These are phyloP conservation scores for Hyaena hyaena DNA, from an alignment of 2,113 vertebrate species.

Conservation along the genomic window DNA sequence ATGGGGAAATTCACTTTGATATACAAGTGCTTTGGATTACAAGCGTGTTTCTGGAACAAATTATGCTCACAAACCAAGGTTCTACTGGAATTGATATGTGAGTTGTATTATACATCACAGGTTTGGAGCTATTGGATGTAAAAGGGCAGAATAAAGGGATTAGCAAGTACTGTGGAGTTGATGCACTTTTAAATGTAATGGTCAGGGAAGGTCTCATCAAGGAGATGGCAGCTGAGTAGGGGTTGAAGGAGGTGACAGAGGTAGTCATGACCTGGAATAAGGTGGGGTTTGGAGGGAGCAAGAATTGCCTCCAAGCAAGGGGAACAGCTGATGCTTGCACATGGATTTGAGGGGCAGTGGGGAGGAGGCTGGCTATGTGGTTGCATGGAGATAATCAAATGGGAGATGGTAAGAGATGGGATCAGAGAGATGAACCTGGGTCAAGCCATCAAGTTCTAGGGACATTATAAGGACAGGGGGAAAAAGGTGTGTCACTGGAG, in stretches of 20 bases:
- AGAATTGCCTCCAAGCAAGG: not conserved
- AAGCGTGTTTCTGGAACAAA: no score
- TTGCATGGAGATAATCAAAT: not conserved
- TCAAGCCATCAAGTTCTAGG: not conserved
- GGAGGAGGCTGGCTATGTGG: not conserved
- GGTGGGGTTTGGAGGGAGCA: not conserved
- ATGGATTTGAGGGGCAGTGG: accelerated
- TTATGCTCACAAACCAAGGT: no score
- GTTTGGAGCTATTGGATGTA: not conserved
- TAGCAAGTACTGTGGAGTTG: not conserved
- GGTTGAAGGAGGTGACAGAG: not conserved
- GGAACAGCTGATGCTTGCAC: not conserved
- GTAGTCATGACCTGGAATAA: not conserved
- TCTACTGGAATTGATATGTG: not conserved
- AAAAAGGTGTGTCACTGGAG: not conserved
- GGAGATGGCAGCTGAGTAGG: not conserved
- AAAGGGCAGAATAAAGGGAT: not conserved
- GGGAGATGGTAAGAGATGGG: not conserved
- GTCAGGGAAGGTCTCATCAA: not conserved
- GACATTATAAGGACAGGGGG: not conserved
- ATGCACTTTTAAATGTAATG: not conserved
- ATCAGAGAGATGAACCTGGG: not conserved
- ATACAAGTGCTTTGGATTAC: no score
- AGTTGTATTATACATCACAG: not conserved
- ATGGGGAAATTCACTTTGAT: no score